Evolutionary conservation across 2,113 vertebrate genomes (phyloP), one percentile per base, ranked within the genome.

Genomic region (Hydrolagus affinis): DNA sequence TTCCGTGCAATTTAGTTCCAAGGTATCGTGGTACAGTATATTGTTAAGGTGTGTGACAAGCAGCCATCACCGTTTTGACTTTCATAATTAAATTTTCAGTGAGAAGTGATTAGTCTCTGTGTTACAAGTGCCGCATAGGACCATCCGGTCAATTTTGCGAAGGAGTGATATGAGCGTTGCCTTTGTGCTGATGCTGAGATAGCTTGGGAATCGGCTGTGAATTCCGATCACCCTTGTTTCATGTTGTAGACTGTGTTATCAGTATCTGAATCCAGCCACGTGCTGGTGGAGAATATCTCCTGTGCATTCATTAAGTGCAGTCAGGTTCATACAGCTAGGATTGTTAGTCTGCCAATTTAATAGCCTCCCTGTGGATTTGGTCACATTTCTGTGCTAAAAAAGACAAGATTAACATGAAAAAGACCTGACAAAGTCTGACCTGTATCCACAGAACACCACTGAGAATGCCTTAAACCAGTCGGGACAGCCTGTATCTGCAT

Each of bases 261-360:
- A 86, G 87, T 89, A 87, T 60, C 86, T 60, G 56, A 89, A 80
- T 87, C 89, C 88, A 60, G 73, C 86, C 59, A 86, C 89, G 30
- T 77, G 85, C 11, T 19, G 19, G 60, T 70, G 80, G 85, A 71
- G 44, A 44, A 86, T 69, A 85, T 88, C 80, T 88, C 32, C 23
- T 64, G 56, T 15, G 75, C 59, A 15, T 7, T 87, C 56, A 87
- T 14, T 75, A 57, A 44, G 85, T 87, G 88, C 25, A 72, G 60
- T 85, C 66, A 75, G 15, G 68, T 64, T 73, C 86, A 87, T 89
- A 88, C 87, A 87, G 60, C 87, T 85, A 75, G 87, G 71, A 86
- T 90, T 85, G 78, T 32, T 28, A 76, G 71, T 72, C 59, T 87
- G 17, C 86, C 60, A 8, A 85, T 86, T 88, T 87, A 87, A 87